These are phyloP conservation scores for Ophion slaviceki DNA, from an alignment of 2,888 invertebrate species.

Conservation along the genomic window DNA sequence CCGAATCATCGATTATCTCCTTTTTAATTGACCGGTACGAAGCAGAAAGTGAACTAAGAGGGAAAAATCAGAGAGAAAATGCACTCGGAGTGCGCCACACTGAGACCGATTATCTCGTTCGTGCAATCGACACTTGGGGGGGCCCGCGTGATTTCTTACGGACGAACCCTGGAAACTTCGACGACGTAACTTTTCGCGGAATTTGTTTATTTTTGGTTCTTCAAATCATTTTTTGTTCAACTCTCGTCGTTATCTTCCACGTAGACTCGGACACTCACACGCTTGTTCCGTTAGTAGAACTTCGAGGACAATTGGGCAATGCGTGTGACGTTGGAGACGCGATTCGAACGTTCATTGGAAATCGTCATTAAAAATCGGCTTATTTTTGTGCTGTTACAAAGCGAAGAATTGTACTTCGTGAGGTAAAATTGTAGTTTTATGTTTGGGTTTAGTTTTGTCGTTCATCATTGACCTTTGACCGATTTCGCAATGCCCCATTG, in stretches of 20 bases:
- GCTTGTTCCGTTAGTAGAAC: conserved; percentile 20
- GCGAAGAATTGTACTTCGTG: background rate
- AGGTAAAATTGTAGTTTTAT: background rate
- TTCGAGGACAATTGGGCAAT: conserved; percentile 31
- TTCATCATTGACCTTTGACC: background rate
- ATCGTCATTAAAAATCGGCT: background rate
- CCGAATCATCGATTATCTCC: conserved; percentile 52
- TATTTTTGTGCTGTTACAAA: background rate
- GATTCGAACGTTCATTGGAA: background rate
- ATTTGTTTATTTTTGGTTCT: background rate
- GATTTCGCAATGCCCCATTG: conserved; percentile 16
- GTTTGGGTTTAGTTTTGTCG: too few relatives aligned
- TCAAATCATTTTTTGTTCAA: background rate
- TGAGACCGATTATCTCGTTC: background rate
- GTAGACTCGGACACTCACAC: conserved; percentile 45
- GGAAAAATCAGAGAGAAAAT: background rate
- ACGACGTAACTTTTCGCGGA: background rate
- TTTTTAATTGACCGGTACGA: conserved; percentile 36
- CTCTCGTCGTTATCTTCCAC: conserved; percentile 19
- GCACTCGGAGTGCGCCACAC: background rate
- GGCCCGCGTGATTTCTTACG: background rate
- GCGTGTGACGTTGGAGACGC: background rate
- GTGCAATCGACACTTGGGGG: background rate
- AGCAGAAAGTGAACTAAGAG: background rate
- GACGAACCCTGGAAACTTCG: background rate